phyloP scores from a whole-genome alignment of 2,888 invertebrate genomes.

The Leuctra nigra region DNA sequence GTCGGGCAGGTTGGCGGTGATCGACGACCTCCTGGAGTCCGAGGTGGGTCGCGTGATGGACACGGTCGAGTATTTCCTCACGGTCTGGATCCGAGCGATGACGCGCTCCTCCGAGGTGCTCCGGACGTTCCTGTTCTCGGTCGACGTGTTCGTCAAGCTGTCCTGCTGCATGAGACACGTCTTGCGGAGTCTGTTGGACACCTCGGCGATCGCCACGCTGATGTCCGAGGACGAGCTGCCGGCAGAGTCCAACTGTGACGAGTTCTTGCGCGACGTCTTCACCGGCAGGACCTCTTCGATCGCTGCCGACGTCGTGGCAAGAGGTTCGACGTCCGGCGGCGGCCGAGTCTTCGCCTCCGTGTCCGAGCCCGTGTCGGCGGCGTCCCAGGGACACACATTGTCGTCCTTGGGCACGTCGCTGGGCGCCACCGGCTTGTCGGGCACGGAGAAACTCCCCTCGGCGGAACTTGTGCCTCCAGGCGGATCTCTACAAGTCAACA shows the following conservation, averaged over 20 bases:
- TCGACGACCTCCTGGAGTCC: slow-evolving; percentile 39
- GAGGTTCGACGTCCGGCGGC: too few relatives aligned
- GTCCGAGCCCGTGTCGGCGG: slow-evolving; percentile 23
- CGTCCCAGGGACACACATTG: slow-evolving; percentile 32
- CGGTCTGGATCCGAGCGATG: slow-evolving; percentile 29
- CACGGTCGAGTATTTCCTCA: slow-evolving; percentile 39
- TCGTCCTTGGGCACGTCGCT: slow-evolving; percentile 29
- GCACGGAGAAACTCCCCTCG: slow-evolving; percentile 24
- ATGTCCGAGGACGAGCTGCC: slow-evolving; percentile 73
- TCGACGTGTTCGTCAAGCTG: slow-evolving; percentile 30
- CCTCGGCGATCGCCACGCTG: slow-evolving; percentile 50
- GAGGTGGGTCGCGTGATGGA: slow-evolving; percentile 28
- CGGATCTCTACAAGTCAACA: slow-evolving; percentile 23
- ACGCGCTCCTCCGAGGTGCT: slow-evolving; percentile 33
- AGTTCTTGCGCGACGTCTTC: slow-evolving; percentile 54
- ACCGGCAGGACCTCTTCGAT: slow-evolving; percentile 29
- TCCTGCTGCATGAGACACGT: slow-evolving; percentile 58
- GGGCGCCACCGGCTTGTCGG: slow-evolving; percentile 35
- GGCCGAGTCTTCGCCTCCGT: slow-evolving; percentile 36
- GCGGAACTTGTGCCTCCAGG: slow-evolving; percentile 28
- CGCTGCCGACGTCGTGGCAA: not conserved
- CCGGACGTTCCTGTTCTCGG: slow-evolving; percentile 39
- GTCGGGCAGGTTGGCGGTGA: slow-evolving; percentile 33
- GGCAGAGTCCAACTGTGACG: slow-evolving; percentile 59
- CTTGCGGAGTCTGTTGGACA: slow-evolving; percentile 53